These are phyloP conservation scores for Muricea muricata DNA, from an alignment of 92 coral and sea anemone species.

Conservation along the genomic window DNA sequence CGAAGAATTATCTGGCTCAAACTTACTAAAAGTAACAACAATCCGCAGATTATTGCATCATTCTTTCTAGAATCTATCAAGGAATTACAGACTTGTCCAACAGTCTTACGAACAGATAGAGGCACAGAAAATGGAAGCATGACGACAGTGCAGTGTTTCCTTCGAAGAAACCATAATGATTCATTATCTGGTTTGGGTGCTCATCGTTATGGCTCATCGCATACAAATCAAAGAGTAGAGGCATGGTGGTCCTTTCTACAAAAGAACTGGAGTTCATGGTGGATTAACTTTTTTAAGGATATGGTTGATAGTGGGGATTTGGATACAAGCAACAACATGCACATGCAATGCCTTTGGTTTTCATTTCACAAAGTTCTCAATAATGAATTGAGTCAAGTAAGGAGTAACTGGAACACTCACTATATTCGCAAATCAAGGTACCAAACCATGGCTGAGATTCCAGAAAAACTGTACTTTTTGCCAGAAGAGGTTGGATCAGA, in stretches of 20 bases:
- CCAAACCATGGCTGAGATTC: constrained; percentile 55
- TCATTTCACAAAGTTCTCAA: constrained; percentile 43
- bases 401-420: constrained; percentile 37
- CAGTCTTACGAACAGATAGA: neutral
- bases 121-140: neutral
- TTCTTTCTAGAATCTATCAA: neutral
- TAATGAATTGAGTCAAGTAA: constrained; percentile 43
- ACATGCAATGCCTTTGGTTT: constrained; percentile 52
- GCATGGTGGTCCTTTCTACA: too few relatives aligned
- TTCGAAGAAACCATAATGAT: neutral
- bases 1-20: constrained; percentile 50
- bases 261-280: neutral
- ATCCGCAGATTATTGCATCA: constrained; percentile 25
- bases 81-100: neutral
- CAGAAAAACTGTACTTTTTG: constrained; percentile 35
- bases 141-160: neutral
- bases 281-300: too few relatives aligned
- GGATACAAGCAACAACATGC: constrained; percentile 33
- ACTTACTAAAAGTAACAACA: constrained; percentile 30
- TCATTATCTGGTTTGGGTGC: neutral
- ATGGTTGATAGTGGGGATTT: too few relatives aligned
- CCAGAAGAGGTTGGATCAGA: constrained; percentile 52
- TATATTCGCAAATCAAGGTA: constrained; percentile 38
- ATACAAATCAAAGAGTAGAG: neutral
- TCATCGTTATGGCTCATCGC: neutral